phyloP scores from a whole-genome alignment of 2,888 invertebrate genomes.

The Heteromurus nitidus region DNA sequence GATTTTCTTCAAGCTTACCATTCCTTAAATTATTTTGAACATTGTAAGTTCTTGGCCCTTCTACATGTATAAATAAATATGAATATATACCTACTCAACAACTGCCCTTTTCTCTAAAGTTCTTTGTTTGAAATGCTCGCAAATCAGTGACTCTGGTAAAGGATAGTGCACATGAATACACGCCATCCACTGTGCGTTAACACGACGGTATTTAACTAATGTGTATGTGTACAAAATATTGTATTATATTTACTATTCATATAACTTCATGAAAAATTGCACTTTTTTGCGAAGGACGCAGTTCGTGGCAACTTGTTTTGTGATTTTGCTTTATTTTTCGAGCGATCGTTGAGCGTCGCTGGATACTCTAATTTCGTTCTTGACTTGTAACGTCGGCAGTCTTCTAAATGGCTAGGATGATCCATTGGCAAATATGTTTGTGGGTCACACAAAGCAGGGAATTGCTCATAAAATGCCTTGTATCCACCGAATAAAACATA shows the following conservation, averaged over 20 bases:
- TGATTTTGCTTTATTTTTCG: conserved; percentile 40
- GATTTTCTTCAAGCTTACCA: too few species aligned
- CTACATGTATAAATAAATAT: too few species aligned
- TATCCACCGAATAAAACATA: conserved; percentile 95
- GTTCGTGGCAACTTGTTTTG: conserved; percentile 31
- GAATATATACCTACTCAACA: too few species aligned
- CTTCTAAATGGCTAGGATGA: conserved; percentile 85
- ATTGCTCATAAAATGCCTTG: conserved; percentile 85
- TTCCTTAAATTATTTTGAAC: too few species aligned
- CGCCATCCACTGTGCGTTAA: too few species aligned
- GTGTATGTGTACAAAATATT: neutral
- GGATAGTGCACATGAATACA: too few species aligned
- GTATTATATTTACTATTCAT: neutral
- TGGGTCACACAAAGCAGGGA: conserved; percentile 83
- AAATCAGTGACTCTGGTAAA: too few species aligned
- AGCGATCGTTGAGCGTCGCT: conserved; percentile 12
- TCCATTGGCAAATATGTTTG: conserved; percentile 89
- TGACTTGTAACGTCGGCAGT: conserved; percentile 84
- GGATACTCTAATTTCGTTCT: conserved; percentile 81
- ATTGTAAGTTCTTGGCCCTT: too few species aligned
- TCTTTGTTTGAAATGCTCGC: too few species aligned
- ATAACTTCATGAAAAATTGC: conserved; percentile 44
- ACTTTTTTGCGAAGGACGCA: conserved; percentile 48
- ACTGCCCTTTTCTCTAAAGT: too few species aligned
- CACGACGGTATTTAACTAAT: too few species aligned